Base-by-base conservation (phyloP, 2,888 invertebrate genomes). In the Conchocele bisecta region DNA sequence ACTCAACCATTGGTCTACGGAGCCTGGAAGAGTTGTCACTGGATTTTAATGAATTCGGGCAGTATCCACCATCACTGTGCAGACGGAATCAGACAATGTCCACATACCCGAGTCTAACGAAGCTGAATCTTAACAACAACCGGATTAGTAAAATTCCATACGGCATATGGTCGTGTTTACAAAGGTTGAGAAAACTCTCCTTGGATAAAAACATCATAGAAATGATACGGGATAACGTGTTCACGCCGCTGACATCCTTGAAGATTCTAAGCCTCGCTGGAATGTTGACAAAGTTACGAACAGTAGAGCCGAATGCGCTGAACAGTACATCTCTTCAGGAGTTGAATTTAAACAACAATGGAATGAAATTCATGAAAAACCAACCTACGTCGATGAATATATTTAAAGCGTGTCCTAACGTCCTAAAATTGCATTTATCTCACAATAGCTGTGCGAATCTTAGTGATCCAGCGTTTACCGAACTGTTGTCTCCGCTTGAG, bases 401-500 rank as follows among this genome's bases (percentile, higher is more conserved):
- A n/a, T n/a, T n/a, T n/a, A n/a, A n/a, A n/a, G n/a, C n/a, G n/a
- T n/a, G n/a, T n/a, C n/a, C n/a, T n/a, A n/a, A n/a, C n/a, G n/a
- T n/a, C n/a, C n/a, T n/a, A n/a, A n/a, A n/a, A n/a, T n/a, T n/a
- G n/a, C n/a, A n/a, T n/a, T n/a, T n/a, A n/a, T n/a, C n/a, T n/a
- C n/a, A n/a, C n/a, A n/a, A n/a, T n/a, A n/a, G n/a, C n/a, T n/a
- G n/a, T n/a, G n/a, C n/a, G n/a, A n/a, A n/a, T n/a, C 20, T 60
- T 22, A 28, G 24, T 26, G 17, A 60, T 20, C 17, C 48, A 20
- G 31, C 9, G 3, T 28, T 60, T 5, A 31, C 35, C 11, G 28
- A 9, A n/a, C 28, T 60, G 50, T 22, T 60, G 22, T 13, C 46
- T 48, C 60, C 60, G 1, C 31, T 60, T 17, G n/a, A n/a, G n/a